Percentiles rank a stretch among this genome's conserved stretches.
Conservation (phyloP, 2,888 invertebrate species). For the Dicyrtomina minuta region DNA sequence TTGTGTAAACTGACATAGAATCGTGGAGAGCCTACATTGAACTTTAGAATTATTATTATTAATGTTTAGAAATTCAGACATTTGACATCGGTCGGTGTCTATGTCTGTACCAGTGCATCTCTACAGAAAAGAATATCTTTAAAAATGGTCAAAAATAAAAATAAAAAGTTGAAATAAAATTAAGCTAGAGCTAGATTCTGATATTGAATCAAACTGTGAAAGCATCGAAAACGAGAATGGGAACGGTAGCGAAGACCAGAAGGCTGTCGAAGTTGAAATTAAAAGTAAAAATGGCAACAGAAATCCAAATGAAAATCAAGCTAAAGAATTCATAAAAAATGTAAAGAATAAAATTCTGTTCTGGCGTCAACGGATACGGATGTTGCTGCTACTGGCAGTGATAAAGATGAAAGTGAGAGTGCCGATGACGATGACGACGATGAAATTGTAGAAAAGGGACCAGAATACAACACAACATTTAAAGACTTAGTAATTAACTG, state of each 20-base stretch:
- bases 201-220: background rate
- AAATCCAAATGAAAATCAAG: background rate
- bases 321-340: too few species aligned
- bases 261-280: background rate
- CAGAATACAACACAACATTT: slow-evolving; percentile 60
- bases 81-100: too few species aligned
- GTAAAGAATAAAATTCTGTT: too few species aligned
- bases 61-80: too few species aligned
- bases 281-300: background rate
- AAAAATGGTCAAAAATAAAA: background rate
- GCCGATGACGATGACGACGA: slow-evolving; percentile 30
- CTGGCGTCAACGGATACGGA: too few species aligned
- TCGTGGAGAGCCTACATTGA: too few species aligned
- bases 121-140: too few species aligned
- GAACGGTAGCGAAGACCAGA: background rate
- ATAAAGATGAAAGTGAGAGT: slow-evolving; percentile 16
- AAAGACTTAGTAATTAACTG: slow-evolving; percentile 63
- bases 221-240: background rate
- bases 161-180: background rate
- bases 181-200: background rate
- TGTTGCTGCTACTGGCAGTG: background rate
- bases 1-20: too few species aligned
- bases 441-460: slow-evolving; percentile 40
- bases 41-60: too few species aligned
- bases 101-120: too few species aligned